phyloP scores from a whole-genome alignment of 2,113 vertebrate genomes.

The Speoplatyrhinus poulsoni region DNA sequence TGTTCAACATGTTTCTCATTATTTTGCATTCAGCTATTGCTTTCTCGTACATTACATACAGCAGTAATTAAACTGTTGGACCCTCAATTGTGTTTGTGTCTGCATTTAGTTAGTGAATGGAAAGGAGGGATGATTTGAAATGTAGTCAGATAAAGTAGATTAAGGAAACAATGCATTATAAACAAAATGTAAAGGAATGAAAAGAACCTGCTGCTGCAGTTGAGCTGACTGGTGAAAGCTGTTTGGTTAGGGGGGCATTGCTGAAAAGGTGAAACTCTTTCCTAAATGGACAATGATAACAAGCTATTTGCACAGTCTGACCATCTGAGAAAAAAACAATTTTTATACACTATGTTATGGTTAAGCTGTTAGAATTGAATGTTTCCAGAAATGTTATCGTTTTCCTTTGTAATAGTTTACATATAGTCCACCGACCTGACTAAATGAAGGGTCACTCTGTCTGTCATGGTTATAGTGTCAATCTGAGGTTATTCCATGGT shows the following conservation, averaged over 20 bases:
- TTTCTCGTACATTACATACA: neutral
- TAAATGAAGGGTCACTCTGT: neutral
- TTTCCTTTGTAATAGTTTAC: too few species aligned
- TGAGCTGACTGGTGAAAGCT: neutral
- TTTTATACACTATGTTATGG: neutral
- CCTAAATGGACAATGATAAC: neutral
- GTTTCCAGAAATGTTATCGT: too few species aligned
- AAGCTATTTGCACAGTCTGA: neutral
- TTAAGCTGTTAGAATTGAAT: neutral
- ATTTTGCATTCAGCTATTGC: too few species aligned
- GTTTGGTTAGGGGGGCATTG: neutral
- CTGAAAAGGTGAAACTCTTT: neutral
- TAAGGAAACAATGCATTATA: neutral
- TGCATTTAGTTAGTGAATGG: neutral
- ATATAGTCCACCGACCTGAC: too few species aligned
- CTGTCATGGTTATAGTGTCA: slow-evolving; percentile 1
- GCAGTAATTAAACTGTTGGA: neutral
- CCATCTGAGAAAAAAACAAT: neutral
- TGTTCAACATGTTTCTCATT: too few species aligned
- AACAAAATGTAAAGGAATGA: too few species aligned
- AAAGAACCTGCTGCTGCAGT: too few species aligned
- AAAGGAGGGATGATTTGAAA: neutral
- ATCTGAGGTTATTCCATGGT: neutral
- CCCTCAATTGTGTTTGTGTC: slow-evolving; percentile 1
- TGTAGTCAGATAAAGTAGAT: neutral